phyloP scores from a whole-genome alignment of 2,113 vertebrate genomes.

The Hymenochirus boettgeri region DNA sequence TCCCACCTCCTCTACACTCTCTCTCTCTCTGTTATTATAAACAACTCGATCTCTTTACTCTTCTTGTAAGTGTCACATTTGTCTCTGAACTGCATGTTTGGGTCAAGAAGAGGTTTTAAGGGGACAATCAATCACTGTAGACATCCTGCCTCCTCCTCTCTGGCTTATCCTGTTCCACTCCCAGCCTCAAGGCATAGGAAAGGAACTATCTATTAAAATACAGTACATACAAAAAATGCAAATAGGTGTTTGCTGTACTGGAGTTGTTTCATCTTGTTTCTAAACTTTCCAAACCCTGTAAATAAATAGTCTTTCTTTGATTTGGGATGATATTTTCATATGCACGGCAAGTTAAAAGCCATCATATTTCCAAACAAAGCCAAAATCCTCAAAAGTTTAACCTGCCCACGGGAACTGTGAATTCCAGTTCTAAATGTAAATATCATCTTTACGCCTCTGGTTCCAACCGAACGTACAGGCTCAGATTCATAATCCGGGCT shows the following conservation, averaged over 20 bases:
- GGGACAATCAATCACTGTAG: conserved; percentile 23
- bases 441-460: too few relatives aligned
- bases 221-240: background rate
- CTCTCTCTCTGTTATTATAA: conserved; percentile 2
- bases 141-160: background rate
- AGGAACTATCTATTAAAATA: background rate
- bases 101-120: conserved; percentile 28
- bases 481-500: too few relatives aligned
- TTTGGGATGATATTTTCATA: too few relatives aligned
- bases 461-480: too few relatives aligned
- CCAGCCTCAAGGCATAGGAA: background rate
- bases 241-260: background rate
- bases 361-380: too few relatives aligned
- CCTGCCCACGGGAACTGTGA: too few relatives aligned
- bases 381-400: too few relatives aligned
- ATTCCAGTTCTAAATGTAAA: too few relatives aligned
- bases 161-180: background rate
- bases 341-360: too few relatives aligned
- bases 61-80: conserved; percentile 35
- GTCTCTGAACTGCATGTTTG: conserved; percentile 31
- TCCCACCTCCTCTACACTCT: background rate
- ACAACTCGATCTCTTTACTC: conserved; percentile 12
- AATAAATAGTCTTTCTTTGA: too few relatives aligned
- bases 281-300: background rate
- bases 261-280: background rate